Percentiles rank a stretch among this genome's conserved stretches.
Evolutionary conservation across 2,113 vertebrate species (phyloP).

Genomic region (Neotoma lepida): DNA sequence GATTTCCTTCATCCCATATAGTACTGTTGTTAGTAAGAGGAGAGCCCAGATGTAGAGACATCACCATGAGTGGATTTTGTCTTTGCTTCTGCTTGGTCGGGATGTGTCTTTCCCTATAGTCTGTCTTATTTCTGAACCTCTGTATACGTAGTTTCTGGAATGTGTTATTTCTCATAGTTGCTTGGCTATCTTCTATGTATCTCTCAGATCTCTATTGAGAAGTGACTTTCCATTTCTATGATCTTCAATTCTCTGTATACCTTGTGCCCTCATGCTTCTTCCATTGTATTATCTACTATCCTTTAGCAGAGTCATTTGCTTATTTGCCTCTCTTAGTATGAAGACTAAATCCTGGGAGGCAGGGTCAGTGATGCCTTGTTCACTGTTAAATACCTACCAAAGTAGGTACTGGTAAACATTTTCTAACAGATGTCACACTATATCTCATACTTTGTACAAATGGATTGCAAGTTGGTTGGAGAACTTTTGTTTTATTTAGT

Average conservation of each 20-base stretch:
- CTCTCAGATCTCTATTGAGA: not conserved
- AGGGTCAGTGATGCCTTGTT: not conserved
- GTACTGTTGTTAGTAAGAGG: not conserved
- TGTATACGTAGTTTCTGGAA: not conserved
- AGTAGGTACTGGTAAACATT: not conserved
- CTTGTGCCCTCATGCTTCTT: not conserved
- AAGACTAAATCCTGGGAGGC: too few species aligned
- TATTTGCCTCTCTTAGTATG: not conserved
- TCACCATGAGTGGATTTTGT: not conserved
- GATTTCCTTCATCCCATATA: not conserved
- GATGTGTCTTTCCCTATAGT: not conserved
- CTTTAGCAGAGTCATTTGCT: not conserved
- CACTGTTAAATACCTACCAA: not conserved
- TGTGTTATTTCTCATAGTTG: constrained; percentile 21
- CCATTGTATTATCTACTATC: not conserved
- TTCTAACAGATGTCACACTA: not conserved
- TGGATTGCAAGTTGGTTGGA: not conserved
- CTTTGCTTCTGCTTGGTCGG: not conserved
- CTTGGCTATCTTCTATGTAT: not conserved
- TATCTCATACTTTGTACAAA: not conserved
- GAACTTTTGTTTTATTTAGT: not conserved
- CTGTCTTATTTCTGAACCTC: not conserved
- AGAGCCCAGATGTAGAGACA: not conserved
- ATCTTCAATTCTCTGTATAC: not conserved
- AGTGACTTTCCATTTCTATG: constrained; percentile 30